These are phyloP conservation scores for Nannobrachium achirus DNA, from an alignment of 2,113 vertebrate genomes.

Conservation along the genomic window DNA sequence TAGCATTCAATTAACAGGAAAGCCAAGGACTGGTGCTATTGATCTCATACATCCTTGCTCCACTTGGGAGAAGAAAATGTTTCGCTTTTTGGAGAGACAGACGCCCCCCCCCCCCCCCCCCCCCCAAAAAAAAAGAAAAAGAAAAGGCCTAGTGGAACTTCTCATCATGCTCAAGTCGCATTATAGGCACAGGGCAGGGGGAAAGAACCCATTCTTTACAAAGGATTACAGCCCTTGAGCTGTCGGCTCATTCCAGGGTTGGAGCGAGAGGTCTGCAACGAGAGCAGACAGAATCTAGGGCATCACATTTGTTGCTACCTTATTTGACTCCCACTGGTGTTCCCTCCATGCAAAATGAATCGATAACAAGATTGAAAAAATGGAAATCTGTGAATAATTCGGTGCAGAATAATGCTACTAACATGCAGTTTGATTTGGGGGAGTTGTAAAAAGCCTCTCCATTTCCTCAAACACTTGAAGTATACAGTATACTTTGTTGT, in stretches of 20 bases:
- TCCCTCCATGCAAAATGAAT: not conserved
- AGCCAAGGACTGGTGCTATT: conserved; percentile 3
- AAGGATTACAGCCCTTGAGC: conserved; percentile 12
- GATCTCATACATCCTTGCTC: conserved; percentile 7
- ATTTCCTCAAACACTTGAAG: not conserved
- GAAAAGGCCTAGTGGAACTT: conserved; percentile 10
- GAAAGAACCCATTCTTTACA: conserved; percentile 9
- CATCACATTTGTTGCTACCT: conserved; percentile 8
- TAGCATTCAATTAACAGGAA: conserved; percentile 10
- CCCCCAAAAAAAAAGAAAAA: no score
- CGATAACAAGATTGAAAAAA: not conserved
- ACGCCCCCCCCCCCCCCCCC: no score
- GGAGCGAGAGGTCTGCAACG: not conserved
- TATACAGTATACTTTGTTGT: no score
- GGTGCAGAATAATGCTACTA: not conserved
- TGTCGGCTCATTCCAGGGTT: conserved; percentile 6
- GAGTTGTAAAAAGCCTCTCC: not conserved
- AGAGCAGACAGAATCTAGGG: not conserved
- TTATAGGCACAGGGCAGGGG: conserved; percentile 6
- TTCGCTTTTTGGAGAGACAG: conserved; percentile 10
- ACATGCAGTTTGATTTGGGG: conserved; percentile 9
- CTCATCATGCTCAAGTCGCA: conserved; percentile 21
- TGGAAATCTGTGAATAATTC: not conserved
- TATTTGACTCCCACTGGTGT: not conserved
- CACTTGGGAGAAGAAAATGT: conserved; percentile 16